Evolutionary conservation across 2,888 invertebrate species (phyloP), one percentile per base, ranked within the genome.

Genomic region (Xylocampa areola): DNA sequence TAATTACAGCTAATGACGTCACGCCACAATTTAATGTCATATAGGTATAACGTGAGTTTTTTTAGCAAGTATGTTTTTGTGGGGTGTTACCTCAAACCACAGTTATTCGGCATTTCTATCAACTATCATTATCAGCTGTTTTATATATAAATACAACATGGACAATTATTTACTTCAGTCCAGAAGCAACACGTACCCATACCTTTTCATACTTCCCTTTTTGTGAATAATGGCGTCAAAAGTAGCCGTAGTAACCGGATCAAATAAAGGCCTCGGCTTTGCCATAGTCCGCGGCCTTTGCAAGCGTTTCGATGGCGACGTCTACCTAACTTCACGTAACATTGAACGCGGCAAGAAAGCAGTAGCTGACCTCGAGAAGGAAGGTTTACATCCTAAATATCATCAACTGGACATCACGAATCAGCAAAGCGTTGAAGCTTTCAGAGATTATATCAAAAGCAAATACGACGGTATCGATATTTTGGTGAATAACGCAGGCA

Each of bases 401-500:
- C 96, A 97, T 79, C 96, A 96, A 73, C 88, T 97, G 14, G 97
- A 97, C 78, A 94, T 97, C 45, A 95, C 94, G 2, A 94, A 96
- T 65, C 84, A 87, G 27, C 83, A 87, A 1, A 96, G 96, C 72
- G 87, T 97, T 4, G 86, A 94, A 43, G 83, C 67, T 3, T 95
- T 97, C 63, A 91, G 92, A 7, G 94, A 96, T 69, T 95, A 94
- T 71, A 80, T 97, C 1, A 91, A 95, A 72, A 84, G 89, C 13
- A 94, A 94, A 19, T 94, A 97, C 76, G 96, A 95, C 0, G 96
- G 96, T 0, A 87, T 97, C 2, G 97, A 97, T 87, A 80, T 97
- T 40, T 90, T 97, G 33, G 94, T 97, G 0, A 97, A 97, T 79
- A 97, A 97, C 84, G 97, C 97, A 5, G 97, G 95, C 0, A 96